Percentiles rank a stretch among this genome's conserved stretches.
These are phyloP conservation scores for Argynnis bischoffii DNA, from an alignment of 2,888 invertebrate species.

Conservation along the genomic window DNA sequence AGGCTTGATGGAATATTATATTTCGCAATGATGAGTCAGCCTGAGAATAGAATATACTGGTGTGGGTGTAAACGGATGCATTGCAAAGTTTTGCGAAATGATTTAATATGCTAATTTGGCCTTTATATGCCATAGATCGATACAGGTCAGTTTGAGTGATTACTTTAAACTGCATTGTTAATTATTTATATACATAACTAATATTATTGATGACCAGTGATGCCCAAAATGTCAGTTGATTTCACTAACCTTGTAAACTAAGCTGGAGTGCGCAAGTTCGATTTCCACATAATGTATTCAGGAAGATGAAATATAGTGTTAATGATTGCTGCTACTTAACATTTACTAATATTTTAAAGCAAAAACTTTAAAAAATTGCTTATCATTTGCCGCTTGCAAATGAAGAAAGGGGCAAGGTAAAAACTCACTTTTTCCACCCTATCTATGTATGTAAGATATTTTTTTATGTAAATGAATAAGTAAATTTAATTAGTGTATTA, in stretches of 20 bases:
- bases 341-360: too few species aligned
- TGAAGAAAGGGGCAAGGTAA: too few species aligned
- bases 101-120: slow-evolving; percentile 50
- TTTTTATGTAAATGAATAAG: too few species aligned
- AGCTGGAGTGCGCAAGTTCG: too few species aligned
- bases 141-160: slow-evolving; percentile 36
- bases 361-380: too few species aligned
- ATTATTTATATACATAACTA: neutral
- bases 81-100: slow-evolving; percentile 46
- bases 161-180: slow-evolving; percentile 22
- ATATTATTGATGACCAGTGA: neutral
- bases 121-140: slow-evolving; percentile 46
- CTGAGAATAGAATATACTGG: slow-evolving; percentile 37
- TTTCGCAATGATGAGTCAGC: slow-evolving; percentile 47
- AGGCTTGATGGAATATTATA: slow-evolving; percentile 38
- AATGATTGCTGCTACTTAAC: too few species aligned
- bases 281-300: too few species aligned
- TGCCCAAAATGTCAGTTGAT: neutral
- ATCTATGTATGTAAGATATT: too few species aligned
- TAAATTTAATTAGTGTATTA: too few species aligned
- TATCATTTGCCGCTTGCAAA: too few species aligned
- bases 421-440: too few species aligned
- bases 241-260: neutral
- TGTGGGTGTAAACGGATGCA: slow-evolving; percentile 49
- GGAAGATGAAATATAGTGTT: too few species aligned